Percentiles rank a stretch among this genome's conserved stretches.
Evolutionary conservation across 2,888 invertebrate genomes (phyloP).

Genomic region (Tipula confusa): DNA sequence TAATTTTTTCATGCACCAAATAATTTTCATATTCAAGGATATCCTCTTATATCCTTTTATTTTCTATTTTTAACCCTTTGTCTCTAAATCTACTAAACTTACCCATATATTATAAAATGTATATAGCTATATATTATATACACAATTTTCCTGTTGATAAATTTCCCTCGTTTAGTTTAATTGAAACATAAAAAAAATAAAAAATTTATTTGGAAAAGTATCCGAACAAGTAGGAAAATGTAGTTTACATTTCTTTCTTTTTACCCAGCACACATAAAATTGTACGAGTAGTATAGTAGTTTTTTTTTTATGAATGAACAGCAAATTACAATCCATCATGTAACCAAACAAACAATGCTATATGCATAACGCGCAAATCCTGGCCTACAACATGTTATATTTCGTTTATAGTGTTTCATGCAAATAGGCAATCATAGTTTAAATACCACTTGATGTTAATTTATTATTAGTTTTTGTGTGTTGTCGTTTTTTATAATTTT

Average conservation of each 20-base stretch:
- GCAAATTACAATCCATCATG: conserved; percentile 9
- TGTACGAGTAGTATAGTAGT: not conserved
- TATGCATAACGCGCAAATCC: not conserved
- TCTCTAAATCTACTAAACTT: not conserved
- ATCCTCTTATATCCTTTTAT: not conserved
- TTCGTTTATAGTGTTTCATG: conserved; percentile 14
- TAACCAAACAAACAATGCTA: not conserved
- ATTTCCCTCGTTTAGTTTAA: conserved; percentile 1
- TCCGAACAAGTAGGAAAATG: not conserved
- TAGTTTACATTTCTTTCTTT: not conserved
- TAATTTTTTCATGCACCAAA: conserved; percentile 12
- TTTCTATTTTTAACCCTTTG: conserved; percentile 12
- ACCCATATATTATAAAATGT: not conserved
- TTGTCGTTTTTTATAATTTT: not conserved
- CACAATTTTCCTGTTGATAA: not conserved
- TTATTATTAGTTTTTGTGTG: conserved; percentile 21
- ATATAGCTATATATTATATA: not conserved
- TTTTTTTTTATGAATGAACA: not conserved
- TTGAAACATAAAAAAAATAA: not conserved
- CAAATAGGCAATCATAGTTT: conserved; percentile 12
- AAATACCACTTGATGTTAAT: conserved; percentile 25
- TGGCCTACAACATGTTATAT: not conserved
- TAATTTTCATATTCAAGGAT: not conserved
- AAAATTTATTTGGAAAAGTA: not conserved
- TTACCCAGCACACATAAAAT: not conserved